A percentile compares a stretch with the other conserved stretches of the same genome.
These are phyloP conservation scores for Eristalis pertinax DNA, from an alignment of 2,888 invertebrate species.

Conservation along the genomic window DNA sequence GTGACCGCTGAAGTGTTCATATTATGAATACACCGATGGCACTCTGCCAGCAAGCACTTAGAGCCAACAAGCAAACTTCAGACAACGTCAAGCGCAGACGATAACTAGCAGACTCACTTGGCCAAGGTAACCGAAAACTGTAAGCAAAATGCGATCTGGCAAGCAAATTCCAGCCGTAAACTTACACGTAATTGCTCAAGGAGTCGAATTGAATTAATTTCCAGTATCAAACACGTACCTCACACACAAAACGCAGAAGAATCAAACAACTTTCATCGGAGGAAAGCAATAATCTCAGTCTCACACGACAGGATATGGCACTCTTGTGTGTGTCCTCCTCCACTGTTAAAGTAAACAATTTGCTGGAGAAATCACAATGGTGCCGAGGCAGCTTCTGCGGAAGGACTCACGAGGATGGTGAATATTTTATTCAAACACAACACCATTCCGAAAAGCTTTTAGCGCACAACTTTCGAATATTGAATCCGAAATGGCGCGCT, in stretches of 20 bases:
- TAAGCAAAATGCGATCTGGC: conserved; percentile 31
- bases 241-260: conserved; percentile 16
- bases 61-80: not conserved
- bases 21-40: conserved; percentile 17
- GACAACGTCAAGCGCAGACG: not conserved
- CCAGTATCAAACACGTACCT: conserved; percentile 45
- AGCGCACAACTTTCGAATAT: conserved; percentile 44
- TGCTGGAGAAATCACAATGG: conserved; percentile 11
- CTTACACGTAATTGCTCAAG: conserved; percentile 15
- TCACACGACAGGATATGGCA: not conserved
- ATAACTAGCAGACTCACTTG: conserved; percentile 1
- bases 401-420: conserved; percentile 54
- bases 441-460: conserved; percentile 53
- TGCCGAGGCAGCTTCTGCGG: conserved; percentile 18
- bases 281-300: not conserved
- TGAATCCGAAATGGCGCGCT: conserved; percentile 29
- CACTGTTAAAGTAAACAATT: conserved; percentile 61
- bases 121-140: conserved; percentile 16
- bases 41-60: conserved; percentile 14
- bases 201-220: conserved; percentile 47
- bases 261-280: conserved; percentile 21
- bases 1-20: not conserved
- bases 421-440: conserved; percentile 28
- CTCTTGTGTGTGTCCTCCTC: not conserved
- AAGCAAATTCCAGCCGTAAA: conserved; percentile 36